Evolutionary conservation across 2,888 invertebrate species (phyloP), one percentile per base, ranked within the genome.

Genomic region (Volucella bombylans): DNA sequence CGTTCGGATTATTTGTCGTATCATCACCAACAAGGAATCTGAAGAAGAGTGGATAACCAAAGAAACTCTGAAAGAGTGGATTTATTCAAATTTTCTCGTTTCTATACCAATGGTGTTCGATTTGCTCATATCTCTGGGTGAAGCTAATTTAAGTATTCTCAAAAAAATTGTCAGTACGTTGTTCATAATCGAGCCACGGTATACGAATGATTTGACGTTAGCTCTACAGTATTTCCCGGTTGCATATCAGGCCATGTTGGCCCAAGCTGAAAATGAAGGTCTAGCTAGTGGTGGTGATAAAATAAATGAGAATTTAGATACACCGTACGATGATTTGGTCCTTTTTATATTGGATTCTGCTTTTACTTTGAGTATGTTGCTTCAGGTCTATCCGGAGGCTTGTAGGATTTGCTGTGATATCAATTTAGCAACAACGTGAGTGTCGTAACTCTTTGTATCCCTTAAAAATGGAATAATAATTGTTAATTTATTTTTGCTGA

Each of bases 51-150:
- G 94, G 93, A 94, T 97, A 90, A 93, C 92, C 1, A 94, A 94
- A 67, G 92, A 93, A 49, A 93, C 93, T 74, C 94, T 96, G 92
- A 95, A 94, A 0, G 93, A 94, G 8, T 89, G 96, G n/a, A 89
- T 97, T 61, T 97, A 97, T 90, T 93, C 96, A 81, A 95, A 96
- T 87, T 96, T 94, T 90, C 92, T 97, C 86, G 95, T 97, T 88
- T 96, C 97, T n/a, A 93, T 97, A 86, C 96, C 97, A 0, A 95
- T 96, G 89, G 91, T 97, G 67, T 94, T 96, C 92, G 97, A 97
- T 90, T 90, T 97, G 11, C 95, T 96, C 89, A 93, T 95, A 50
- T 92, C 96, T 9, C 96, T 96, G 87, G 96, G 96, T 0, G 93
- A 93, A 59, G 94, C 94, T 62, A 96, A 97, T 89, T 88, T 91